Evolutionary conservation across 2,797 vertebrate species (phyloP).

Genomic region (Lemur catta): DNA sequence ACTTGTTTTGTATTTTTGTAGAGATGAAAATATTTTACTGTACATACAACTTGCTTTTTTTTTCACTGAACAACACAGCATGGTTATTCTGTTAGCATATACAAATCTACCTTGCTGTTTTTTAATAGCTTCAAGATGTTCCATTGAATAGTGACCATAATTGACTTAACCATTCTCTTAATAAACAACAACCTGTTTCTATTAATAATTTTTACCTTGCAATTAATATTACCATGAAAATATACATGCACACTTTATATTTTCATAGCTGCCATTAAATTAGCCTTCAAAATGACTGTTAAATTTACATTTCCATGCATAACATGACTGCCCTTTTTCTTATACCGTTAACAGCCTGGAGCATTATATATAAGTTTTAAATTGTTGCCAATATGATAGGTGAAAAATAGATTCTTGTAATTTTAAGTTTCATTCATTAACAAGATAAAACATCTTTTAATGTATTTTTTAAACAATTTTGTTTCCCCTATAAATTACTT

Average conservation of each 20-base stretch:
- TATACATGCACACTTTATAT: neutral
- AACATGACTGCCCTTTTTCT: neutral
- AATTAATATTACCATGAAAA: conserved; percentile 43
- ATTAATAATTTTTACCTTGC: neutral
- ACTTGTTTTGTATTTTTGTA: conserved; percentile 13
- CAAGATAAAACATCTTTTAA: conserved; percentile 36
- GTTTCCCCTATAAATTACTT: conserved; percentile 23
- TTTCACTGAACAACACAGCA: neutral
- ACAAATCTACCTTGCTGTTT: neutral
- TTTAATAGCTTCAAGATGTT: neutral
- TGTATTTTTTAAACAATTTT: conserved; percentile 33
- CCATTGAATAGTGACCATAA: neutral
- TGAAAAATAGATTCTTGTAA: conserved; percentile 15
- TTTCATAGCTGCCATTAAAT: neutral
- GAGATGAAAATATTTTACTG: neutral
- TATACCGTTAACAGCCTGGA: neutral
- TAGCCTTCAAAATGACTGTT: neutral
- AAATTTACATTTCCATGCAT: neutral
- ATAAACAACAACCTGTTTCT: neutral
- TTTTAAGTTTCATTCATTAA: conserved; percentile 36
- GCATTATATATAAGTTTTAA: neutral
- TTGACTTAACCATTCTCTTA: conserved; percentile 7
- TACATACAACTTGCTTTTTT: neutral
- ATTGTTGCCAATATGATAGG: neutral
- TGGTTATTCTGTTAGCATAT: neutral